These are phyloP conservation scores for Pogona vitticeps DNA, from an alignment of 2,113 vertebrate species.

Conservation along the genomic window DNA sequence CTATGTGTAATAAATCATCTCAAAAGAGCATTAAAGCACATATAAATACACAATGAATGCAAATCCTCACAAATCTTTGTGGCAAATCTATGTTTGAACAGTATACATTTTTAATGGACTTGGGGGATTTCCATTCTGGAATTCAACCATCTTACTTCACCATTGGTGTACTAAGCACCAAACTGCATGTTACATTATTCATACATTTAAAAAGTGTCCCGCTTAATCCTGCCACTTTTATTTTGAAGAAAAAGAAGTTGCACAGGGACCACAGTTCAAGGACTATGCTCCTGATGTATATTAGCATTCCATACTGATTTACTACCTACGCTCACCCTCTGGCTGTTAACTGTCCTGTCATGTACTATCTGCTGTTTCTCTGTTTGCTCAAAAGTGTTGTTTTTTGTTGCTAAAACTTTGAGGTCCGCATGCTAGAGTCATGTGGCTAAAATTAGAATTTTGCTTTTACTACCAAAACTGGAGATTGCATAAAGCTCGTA, in stretches of 20 bases:
- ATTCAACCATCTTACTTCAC: background rate
- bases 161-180: background rate
- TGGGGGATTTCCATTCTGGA: background rate
- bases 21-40: background rate
- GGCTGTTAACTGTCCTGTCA: background rate
- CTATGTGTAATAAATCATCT: slow-evolving; percentile 7
- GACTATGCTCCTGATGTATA: too few species aligned
- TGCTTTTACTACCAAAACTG: background rate
- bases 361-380: background rate
- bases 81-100: background rate
- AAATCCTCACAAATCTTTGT: slow-evolving; percentile 3
- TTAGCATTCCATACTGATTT: background rate
- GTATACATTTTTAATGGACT: background rate
- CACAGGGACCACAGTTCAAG: background rate
- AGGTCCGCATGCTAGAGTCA: background rate
- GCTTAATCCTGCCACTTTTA: background rate
- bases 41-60: background rate
- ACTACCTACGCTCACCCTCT: background rate
- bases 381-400: background rate
- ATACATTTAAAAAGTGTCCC: background rate
- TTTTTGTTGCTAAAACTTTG: background rate
- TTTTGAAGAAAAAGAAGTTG: background rate
- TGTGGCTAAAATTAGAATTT: background rate
- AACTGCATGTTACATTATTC: background rate
- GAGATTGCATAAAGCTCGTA: background rate